Conservation (phyloP, 2,888 invertebrate species). For the Microchrysa polita region DNA sequence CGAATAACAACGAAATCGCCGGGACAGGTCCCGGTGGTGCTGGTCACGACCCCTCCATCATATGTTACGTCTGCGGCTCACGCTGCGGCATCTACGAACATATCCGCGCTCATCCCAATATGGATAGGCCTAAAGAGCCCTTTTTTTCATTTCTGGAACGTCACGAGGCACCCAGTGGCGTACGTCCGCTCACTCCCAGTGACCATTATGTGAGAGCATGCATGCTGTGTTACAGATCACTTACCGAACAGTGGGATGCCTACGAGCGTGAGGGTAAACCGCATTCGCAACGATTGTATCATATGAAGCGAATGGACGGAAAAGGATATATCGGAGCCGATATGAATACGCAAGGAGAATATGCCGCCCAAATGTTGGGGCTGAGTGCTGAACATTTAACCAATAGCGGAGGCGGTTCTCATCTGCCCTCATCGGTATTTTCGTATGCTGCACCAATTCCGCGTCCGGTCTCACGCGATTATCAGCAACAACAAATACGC, state of each 20-base stretch:
- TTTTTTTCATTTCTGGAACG: constrained; percentile 92
- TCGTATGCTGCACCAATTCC: constrained; percentile 51
- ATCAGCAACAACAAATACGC: constrained; percentile 52
- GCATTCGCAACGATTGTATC: constrained; percentile 87
- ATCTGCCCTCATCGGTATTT: constrained; percentile 45
- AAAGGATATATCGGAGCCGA: constrained; percentile 90
- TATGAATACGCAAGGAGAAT: constrained; percentile 90
- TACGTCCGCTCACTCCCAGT: constrained; percentile 62
- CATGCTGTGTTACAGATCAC: constrained; percentile 84
- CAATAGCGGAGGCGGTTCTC: constrained; percentile 48
- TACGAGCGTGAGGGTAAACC: constrained; percentile 88
- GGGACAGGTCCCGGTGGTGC: background rate
- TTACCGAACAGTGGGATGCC: constrained; percentile 91
- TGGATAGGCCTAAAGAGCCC: constrained; percentile 77
- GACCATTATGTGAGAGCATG: constrained; percentile 76
- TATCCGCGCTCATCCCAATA: constrained; percentile 73
- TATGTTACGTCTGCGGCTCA: constrained; percentile 80
- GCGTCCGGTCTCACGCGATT: constrained; percentile 55
- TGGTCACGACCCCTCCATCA: constrained; percentile 50
- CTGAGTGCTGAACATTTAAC: constrained; percentile 70
- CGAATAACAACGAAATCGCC: constrained; percentile 41
- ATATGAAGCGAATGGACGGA: constrained; percentile 91
- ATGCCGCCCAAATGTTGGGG: constrained; percentile 88
- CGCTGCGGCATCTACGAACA: constrained; percentile 70
- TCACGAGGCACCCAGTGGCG: constrained; percentile 84